These are phyloP conservation scores for Cnemophilus loriae DNA, from an alignment of 2,113 vertebrate genomes.

Conservation along the genomic window DNA sequence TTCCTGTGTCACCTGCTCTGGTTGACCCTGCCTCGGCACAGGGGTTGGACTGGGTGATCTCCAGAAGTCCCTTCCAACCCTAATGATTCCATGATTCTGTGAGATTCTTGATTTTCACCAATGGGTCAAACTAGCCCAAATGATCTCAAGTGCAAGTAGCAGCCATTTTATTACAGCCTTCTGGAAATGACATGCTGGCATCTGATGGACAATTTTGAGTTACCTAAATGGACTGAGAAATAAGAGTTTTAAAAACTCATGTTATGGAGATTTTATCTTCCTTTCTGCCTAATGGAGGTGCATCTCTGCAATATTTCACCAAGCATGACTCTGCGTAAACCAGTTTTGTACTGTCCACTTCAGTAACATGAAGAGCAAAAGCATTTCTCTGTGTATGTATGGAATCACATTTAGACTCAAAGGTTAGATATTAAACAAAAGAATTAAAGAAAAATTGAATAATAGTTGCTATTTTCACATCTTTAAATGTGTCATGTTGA, in stretches of 20 bases:
- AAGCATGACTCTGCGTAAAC: neutral
- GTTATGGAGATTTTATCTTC: neutral
- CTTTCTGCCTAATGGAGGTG: neutral
- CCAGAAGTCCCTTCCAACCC: neutral
- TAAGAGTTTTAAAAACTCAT: neutral
- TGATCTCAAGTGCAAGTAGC: neutral
- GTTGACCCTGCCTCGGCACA: neutral
- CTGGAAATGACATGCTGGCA: neutral
- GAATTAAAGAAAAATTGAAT: neutral
- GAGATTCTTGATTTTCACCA: neutral
- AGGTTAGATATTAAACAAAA: neutral
- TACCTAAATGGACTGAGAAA: neutral
- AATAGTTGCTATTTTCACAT: neutral
- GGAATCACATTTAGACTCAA: neutral
- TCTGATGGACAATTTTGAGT: neutral
- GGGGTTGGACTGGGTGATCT: neutral
- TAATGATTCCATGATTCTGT: rapidly evolving
- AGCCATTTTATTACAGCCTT: neutral
- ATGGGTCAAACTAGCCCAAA: neutral
- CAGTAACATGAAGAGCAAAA: neutral
- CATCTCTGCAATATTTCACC: neutral
- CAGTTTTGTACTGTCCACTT: neutral
- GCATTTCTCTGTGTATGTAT: neutral
- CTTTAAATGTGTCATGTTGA: neutral
- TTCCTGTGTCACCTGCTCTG: neutral